Evolutionary conservation across 2,888 invertebrate species (phyloP), one percentile per base, ranked within the genome.

Genomic region (Drosophila nigricruria): DNA sequence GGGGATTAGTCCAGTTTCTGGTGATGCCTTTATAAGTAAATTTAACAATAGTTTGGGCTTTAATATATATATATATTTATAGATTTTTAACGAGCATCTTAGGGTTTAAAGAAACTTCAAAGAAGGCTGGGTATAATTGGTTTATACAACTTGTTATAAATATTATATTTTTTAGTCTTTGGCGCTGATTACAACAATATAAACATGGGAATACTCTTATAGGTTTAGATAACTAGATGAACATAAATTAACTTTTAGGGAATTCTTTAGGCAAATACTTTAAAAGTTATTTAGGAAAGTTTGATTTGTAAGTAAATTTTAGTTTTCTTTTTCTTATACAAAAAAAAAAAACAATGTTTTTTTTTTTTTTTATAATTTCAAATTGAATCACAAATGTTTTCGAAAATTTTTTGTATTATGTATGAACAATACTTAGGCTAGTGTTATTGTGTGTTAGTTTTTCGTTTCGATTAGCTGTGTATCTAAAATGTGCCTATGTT

Each of bases 301-400:
- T 77, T 47, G 45, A 66, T 60, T 72, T 59, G 47, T 30, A 50
- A 58, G 47, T 65, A 43, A 43, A 58, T 66, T 49, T 63, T 64
- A 45, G 59, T 69, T 38, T 73, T 73, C 56, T 40, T 68, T 61
- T 63, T 34, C 38, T 65, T 50, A 40, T 58, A 54, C 67, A 63
- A 71, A 82, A 69, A n/a, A n/a, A n/a, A 81, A 88, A 88, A 88
- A 82, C 61, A 58, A 72, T 59, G 32, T 74, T 69, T 69, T 40
- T 4, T 10, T 18, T 49, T 54, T 25, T 83, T 3, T 30, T 32
- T 30, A 53, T 53, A 88, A 87, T 86, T 86, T 86, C 57, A 71
- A 86, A 86, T 86, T 82, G 72, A 86, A 86, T 86, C 86, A 86
- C 86, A 86, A 83, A 89, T 79, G 71, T 82, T 78, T 61, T 85